Base-by-base conservation (phyloP, 2,797 vertebrate genomes). In the Adrianichthys oophorus region DNA sequence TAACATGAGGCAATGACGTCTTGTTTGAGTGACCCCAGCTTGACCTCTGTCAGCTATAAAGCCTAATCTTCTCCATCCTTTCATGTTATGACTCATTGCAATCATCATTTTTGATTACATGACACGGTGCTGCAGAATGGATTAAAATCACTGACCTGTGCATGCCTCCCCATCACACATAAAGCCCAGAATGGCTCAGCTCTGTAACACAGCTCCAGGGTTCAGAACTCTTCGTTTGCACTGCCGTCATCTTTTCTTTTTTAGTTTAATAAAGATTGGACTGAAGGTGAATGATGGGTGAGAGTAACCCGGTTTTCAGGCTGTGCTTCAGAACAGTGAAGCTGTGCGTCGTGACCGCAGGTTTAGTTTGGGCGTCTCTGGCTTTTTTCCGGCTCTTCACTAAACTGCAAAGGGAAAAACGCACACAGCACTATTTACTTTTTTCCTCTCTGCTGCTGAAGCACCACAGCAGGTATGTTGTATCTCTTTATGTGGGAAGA, bases 131-230 rank as follows among this genome's bases (percentile, higher is more conserved):
- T 49, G 21, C 37, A 48, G 44, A 41, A n/a, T 17, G 62, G 62
- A 64, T 64, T 64, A 64, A 56, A 64, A 64, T 49, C 48, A 51
- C 18, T 56, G 62, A 55, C 48, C 62, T 45, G 53, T 56, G 26
- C 14, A 40, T n/a, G 2, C 5, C 26, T 23, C 8, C 16, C 41
- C 41, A 41, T 45, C 46, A 41, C 47, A 24, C 26, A 50, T 23
- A 17, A 56, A 45, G 45, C 41, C 41, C 26, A 13, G 23, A 47
- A 15, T 14, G n/a, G 26, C 16, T 62, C 43, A 53, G 50, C 21
- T 7, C 37, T 29, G 5, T n/a, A 18, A 24, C 21, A 10, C 17
- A n/a, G 15, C n/a, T 57, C 4, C 1, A 29, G 16, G 1, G 17
- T 16, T 37, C 13, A 46, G 4, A 46, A 19, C 4, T 7, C 29